Conservation (phyloP, 2,888 invertebrate species). For the Zaprionus lineosus region DNA sequence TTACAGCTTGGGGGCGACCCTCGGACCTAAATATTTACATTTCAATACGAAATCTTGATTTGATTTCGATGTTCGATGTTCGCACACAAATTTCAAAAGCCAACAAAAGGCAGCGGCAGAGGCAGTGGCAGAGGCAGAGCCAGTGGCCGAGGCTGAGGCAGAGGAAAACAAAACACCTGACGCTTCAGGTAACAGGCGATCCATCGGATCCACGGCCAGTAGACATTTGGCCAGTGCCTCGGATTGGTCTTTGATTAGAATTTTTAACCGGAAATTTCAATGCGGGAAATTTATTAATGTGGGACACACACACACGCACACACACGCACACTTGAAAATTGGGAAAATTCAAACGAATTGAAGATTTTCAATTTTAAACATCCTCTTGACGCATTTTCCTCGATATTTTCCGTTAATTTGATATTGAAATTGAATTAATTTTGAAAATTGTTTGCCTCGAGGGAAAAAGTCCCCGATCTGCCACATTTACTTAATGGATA, state of each 20-base stretch:
- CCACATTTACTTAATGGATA: conserved; percentile 3
- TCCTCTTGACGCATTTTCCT: no score
- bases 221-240: not conserved
- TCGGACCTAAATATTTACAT: conserved; percentile 69
- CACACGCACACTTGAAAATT: no score
- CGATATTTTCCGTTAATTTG: no score
- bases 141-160: no score
- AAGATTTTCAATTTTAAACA: no score
- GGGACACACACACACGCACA: no score
- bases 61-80: conserved; percentile 60
- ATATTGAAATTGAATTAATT: no score
- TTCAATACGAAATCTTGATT: conserved; percentile 75
- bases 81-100: conserved; percentile 61
- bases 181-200: conserved; percentile 42
- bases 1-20: conserved; percentile 45
- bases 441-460: not conserved
- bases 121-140: conserved; percentile 21
- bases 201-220: conserved; percentile 22
- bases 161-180: conserved; percentile 41
- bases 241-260: conserved; percentile 13
- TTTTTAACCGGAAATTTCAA: conserved; percentile 44
- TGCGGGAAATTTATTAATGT: conserved; percentile 10
- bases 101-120: conserved; percentile 46
- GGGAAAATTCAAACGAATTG: no score
- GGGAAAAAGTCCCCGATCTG: conserved; percentile 12